phyloP scores from a whole-genome alignment of 2,797 vertebrate genomes.

The Lepus oiostolus region DNA sequence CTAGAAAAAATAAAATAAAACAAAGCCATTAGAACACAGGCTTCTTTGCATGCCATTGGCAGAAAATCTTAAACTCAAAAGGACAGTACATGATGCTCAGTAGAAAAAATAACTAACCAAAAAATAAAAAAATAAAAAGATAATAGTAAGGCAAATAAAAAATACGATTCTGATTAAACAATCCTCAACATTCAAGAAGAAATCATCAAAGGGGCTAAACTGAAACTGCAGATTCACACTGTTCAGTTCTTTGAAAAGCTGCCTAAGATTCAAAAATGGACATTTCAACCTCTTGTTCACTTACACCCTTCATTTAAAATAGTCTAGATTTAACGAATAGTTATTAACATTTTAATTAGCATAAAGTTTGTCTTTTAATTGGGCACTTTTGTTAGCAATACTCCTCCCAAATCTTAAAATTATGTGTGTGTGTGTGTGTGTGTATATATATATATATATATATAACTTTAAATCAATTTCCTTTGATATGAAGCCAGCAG shows the following conservation, averaged over 20 bases:
- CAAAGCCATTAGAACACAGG: conserved; percentile 75
- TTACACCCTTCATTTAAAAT: conserved; percentile 56
- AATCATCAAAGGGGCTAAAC: conserved; percentile 23
- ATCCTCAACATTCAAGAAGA: conserved; percentile 24
- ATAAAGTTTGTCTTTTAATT: conserved; percentile 56
- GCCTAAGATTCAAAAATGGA: conserved; percentile 9
- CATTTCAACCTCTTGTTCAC: conserved; percentile 22
- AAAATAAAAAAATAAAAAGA: conserved; percentile 34
- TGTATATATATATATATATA: too few species aligned
- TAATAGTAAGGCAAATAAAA: conserved; percentile 44
- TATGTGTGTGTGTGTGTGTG: too few species aligned
- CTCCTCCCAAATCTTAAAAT: conserved; percentile 55
- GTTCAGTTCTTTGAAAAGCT: conserved; percentile 38
- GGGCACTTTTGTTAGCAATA: conserved; percentile 6
- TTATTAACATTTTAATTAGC: not conserved
- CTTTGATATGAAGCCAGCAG: conserved; percentile 67
- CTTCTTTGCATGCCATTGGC: conserved; percentile 29
- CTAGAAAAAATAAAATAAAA: conserved; percentile 91
- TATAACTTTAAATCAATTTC: conserved; percentile 60
- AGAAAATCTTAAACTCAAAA: conserved; percentile 47
- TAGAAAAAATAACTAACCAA: conserved; percentile 7
- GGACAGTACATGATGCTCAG: not conserved
- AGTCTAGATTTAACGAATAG: not conserved
- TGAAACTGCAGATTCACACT: conserved; percentile 39
- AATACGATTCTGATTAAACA: not conserved